A percentile compares a stretch with the other conserved stretches of the same genome.
phyloP scores from a whole-genome alignment of 2,888 invertebrate genomes.

The Hymenopus coronatus region DNA sequence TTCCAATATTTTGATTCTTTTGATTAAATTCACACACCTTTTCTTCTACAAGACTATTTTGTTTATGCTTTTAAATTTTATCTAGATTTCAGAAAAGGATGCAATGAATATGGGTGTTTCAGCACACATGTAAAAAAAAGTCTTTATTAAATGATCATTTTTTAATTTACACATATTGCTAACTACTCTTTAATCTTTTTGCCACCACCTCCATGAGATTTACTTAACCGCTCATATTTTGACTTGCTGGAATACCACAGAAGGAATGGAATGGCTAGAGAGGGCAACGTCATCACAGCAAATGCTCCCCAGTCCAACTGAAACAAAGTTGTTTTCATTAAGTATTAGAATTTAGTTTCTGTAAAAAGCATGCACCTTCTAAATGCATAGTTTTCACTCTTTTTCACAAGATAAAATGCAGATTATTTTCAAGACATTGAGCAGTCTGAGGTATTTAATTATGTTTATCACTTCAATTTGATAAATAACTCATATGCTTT shows the following conservation, averaged over 20 bases:
- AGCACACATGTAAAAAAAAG: neutral
- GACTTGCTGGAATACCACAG: conserved; percentile 94
- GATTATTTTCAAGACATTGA: too few species aligned
- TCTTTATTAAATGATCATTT: neutral
- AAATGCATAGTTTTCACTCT: too few species aligned
- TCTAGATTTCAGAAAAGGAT: neutral
- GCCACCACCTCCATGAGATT: conserved; percentile 51
- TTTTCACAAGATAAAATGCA: too few species aligned
- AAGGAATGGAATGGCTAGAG: conserved; percentile 88
- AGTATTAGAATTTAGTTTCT: neutral
- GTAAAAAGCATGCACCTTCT: too few species aligned
- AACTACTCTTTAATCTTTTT: conserved; percentile 45
- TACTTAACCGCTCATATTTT: conserved; percentile 81
- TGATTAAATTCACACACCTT: too few species aligned
- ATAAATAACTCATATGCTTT: too few species aligned
- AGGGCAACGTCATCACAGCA: conserved; percentile 93
- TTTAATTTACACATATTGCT: neutral
- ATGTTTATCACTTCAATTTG: too few species aligned
- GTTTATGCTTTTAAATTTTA: neutral
- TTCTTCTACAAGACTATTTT: neutral
- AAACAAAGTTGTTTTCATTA: conserved; percentile 36
- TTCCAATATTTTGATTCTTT: too few species aligned
- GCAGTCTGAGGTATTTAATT: too few species aligned
- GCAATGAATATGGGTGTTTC: neutral
- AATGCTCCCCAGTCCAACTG: conserved; percentile 93